phyloP scores from a whole-genome alignment of 2,888 invertebrate species.

The Folsomia candida region DNA sequence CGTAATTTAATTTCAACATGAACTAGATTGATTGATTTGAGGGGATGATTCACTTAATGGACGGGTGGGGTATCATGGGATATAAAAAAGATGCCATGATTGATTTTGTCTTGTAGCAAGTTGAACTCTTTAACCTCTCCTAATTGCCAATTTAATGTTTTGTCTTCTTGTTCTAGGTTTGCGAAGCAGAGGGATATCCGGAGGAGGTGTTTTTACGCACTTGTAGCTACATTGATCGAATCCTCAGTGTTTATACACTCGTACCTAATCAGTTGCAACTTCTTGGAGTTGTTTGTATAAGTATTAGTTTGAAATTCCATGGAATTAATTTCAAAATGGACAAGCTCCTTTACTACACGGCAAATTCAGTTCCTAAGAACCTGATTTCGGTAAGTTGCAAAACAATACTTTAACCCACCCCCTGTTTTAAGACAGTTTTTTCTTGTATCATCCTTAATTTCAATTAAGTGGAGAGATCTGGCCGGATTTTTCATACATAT shows the following conservation, averaged over 20 bases:
- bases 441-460: too few relatives aligned
- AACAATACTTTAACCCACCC: too few relatives aligned
- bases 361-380: conserved; percentile 81
- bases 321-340: conserved; percentile 79
- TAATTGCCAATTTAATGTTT: too few relatives aligned
- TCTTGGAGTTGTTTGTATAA: conserved; percentile 84
- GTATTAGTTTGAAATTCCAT: conserved; percentile 88
- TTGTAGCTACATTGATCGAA: conserved; percentile 89
- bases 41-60: too few relatives aligned
- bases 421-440: background rate
- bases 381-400: conserved; percentile 88
- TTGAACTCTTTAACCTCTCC: too few relatives aligned
- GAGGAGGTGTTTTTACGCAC: conserved; percentile 91
- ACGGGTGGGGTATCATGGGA: too few relatives aligned
- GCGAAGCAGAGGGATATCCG: conserved; percentile 88
- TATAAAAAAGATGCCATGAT: too few relatives aligned
- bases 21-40: too few relatives aligned
- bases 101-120: too few relatives aligned
- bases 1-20: too few relatives aligned
- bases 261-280: conserved; percentile 85
- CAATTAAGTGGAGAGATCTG: too few relatives aligned
- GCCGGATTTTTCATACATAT: too few relatives aligned
- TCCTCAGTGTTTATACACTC: conserved; percentile 79
- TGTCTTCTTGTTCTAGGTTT: conserved; percentile 67
- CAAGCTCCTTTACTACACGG: conserved; percentile 87